A percentile compares a stretch with the other conserved stretches of the same genome.
Conservation (phyloP, 1,140 invertebrate genomes). For the Anoplolepis gracilipes region DNA sequence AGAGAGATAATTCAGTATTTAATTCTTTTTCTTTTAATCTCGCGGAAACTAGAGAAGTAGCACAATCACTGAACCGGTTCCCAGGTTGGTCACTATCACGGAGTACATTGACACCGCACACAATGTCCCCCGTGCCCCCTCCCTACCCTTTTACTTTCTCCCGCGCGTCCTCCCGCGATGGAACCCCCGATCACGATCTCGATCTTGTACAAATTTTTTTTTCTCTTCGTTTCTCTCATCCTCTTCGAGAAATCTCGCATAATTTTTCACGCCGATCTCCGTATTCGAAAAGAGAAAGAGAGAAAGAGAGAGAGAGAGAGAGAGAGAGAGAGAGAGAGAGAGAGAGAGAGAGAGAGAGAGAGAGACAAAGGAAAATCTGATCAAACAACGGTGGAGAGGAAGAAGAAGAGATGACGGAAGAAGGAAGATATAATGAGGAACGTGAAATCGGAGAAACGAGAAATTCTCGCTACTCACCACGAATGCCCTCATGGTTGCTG, state of each 20-base stretch:
- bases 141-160: constrained; percentile 64
- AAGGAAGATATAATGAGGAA: neutral
- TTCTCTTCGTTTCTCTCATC: neutral
- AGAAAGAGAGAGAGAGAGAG: too few species aligned
- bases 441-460: constrained; percentile 23
- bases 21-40: constrained; percentile 14
- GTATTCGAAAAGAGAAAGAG: too few species aligned
- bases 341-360: neutral
- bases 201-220: neutral
- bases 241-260: constrained; percentile 9
- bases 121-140: constrained; percentile 43
- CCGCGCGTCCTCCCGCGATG: constrained; percentile 5
- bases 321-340: too few species aligned
- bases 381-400: neutral
- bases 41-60: constrained; percentile 42
- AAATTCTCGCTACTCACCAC: constrained; percentile 83
- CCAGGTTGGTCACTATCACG: constrained; percentile 36
- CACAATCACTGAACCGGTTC: constrained; percentile 58
- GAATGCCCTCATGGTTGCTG: constrained; percentile 86
- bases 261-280: neutral
- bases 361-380: neutral
- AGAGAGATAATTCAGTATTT: neutral
- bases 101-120: constrained; percentile 54
- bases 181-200: constrained; percentile 38
- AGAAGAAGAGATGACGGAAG: neutral